Base-by-base conservation (phyloP, 2,888 invertebrate genomes). In the Athalia rosae region DNA sequence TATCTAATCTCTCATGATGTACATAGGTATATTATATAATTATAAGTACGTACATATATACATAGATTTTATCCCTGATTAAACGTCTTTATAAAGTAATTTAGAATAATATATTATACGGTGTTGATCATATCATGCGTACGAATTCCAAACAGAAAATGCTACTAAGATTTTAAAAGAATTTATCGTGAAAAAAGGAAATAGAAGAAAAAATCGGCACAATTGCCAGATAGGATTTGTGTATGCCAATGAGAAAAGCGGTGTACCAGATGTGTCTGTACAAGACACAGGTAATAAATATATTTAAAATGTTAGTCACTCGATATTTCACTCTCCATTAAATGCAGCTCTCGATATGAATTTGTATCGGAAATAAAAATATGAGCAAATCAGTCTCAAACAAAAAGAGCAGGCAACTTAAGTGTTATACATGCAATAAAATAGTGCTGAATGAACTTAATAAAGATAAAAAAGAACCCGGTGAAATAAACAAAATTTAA, bases 31-130 rank as follows among this genome's bases (percentile, higher is more conserved):
- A 28, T 28, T 28, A 28, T 28, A 28, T 11, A 63, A 63, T 63
- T 63, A 67, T 50, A 50, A 67, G 48, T 67, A 53, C 48, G 11
- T 50, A 15, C 50, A 67, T 67, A 48, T 28, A 67, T 47, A 67
- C 28, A 67, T 28, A 50, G 67, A 67, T 48, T 45, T 45, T 11
- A 28, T 28, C 28, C 28, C 28, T 28, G 28, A 28, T 28, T 28
- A 0, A 28, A 28, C 2, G 28, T 28, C 28, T 64, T 43, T 47
- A 4, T 47, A 47, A 64, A 15, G 45, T n/a, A 45, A 43, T 64
- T 47, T 7, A 47, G 45, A 64, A 64, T 45, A 64, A 45, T 15
- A 59, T 59, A 28, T 28, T 28, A 28, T 28, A 28, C 28, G 28
- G 28, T 28, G 28, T 28, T 28, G 28, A 28, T n/a, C n/a, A 48